A percentile compares a stretch with the other conserved stretches of the same genome.
Conservation (phyloP, 1,140 invertebrate genomes). For the Drosophila albomicans region DNA sequence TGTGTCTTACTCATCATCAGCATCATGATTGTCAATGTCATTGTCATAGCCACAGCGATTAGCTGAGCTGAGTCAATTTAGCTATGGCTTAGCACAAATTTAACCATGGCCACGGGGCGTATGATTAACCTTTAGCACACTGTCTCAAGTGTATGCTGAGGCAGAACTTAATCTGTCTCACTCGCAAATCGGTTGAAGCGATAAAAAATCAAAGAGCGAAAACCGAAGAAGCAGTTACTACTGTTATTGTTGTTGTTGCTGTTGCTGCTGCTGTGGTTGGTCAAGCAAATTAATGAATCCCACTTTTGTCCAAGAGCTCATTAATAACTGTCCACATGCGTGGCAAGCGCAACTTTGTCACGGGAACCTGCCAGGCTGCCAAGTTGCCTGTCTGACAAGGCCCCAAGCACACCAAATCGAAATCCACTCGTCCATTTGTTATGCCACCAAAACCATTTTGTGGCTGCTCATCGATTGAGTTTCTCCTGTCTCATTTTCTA, state of each 20-base stretch:
- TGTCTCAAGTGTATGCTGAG: constrained; percentile 46
- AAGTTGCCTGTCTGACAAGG: constrained; percentile 4
- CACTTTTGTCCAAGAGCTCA: constrained; percentile 63
- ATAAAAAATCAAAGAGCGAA: constrained; percentile 34
- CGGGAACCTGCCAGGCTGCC: background rate
- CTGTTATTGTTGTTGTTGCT: background rate
- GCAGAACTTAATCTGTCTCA: constrained; percentile 35
- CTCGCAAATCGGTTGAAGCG: background rate
- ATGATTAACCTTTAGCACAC: constrained; percentile 77
- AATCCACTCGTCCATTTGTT: constrained; percentile 63
- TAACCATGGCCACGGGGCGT: constrained; percentile 68
- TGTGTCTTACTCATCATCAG: constrained; percentile 16
- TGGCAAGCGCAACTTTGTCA: constrained; percentile 39
- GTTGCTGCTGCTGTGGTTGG: constrained; percentile 1
- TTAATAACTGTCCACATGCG: constrained; percentile 81
- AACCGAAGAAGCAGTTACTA: constrained; percentile 17
- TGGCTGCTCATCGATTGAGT: constrained; percentile 62
- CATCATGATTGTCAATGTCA: constrained; percentile 51
- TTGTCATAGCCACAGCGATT: constrained; percentile 57
- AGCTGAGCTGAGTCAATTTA: constrained; percentile 67
- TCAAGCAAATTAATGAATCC: constrained; percentile 71
- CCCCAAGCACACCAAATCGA: constrained; percentile 17
- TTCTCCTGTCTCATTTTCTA: constrained; percentile 10
- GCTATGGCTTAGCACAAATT: constrained; percentile 68
- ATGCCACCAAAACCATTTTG: constrained; percentile 45